Evolutionary conservation across 2,888 invertebrate species (phyloP), one percentile per base, ranked within the genome.

Genomic region (Scaptomyza polygonia): DNA sequence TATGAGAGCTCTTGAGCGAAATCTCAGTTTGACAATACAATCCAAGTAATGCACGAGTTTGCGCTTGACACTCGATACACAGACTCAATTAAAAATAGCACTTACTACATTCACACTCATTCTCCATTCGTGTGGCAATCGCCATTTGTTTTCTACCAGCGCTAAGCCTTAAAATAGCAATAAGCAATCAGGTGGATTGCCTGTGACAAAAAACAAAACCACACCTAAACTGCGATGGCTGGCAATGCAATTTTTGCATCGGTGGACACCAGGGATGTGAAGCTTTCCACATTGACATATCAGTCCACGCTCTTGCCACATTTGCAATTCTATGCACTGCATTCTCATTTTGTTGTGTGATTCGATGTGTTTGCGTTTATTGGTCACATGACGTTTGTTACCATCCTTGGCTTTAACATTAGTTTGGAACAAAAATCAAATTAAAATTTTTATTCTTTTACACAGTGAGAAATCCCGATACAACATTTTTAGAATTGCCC

Each of bases 201-300:
- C 40, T 8, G 36, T n/a, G 25, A 21, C 3, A 36, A 48, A 9
- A 43, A 40, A 49, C 30, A 66, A 52, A 11, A 52, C 16, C 11
- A 30, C 43, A 57, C 47, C 40, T 64, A 30, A 67, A 57, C 54
- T 48, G 56, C 29, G 29, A 52, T 55, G 44, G 42, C 40, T 63
- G 57, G 48, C 72, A 86, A 68, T 84, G 79, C 81, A 84, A 81
- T 84, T 84, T 83, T 54, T 66, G 71, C 86, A 58, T 66, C 83
- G 52, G n/a, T 29, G 32, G 66, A 47, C 39, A 8, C 36, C 6
- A 12, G 47, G 27, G 25, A 45, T 48, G 21, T n/a, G 2, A 5
- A 16, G 34, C 21, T 11, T n/a, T 36, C 16, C 44, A 27, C 29
- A 55, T 39, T 34, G 56, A 29, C 34, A 59, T 47, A 49, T 34